Evolutionary conservation across 1,140 invertebrate species (phyloP), one percentile per base, ranked within the genome.

Genomic region (Nasonia longicornis): DNA sequence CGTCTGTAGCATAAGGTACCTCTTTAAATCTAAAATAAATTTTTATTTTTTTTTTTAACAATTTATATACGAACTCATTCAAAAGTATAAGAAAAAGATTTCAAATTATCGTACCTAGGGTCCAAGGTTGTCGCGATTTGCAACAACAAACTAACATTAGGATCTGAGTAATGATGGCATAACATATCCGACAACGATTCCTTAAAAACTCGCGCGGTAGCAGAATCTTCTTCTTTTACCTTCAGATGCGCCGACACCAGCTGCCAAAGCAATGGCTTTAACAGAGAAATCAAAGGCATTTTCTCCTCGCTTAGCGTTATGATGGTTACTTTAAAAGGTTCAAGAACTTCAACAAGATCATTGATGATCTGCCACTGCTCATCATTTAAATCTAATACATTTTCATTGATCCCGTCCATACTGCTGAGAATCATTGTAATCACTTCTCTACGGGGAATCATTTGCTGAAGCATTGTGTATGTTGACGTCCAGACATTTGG

Each of bases 241-340:
- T 92, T 91, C 0, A 93, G 84, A 86, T 92, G 91, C n/a, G 90
- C 87, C 4, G 90, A 92, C 0, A 91, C 88, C 4, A 93, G 84
- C 84, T 92, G 90, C 89, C 90, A 91, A 26, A 92, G 86, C n/a
- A 93, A 84, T 22, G 92, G 92, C 83, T 92, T 92, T 6, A 93
- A 79, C 2, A 93, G 83, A 0, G 92, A 93, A 83, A 92, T 90
- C 0, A 92, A 83, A 38, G 92, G 91, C 83, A 91, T 91, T 82
- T 91, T 92, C 77, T 93, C 92, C 83, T 93, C 92, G 75, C 90
- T 90, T 0, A 93, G 85, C 0, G 92, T 93, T 85, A 92, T 90
- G 29, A 92, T 91, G 4, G 91, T 92, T n/a, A 92, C 91, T 90
- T 92, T 92, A 31, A 93, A 92, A 3, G 92, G 92, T 35, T 92